Evolutionary conservation across 2,888 invertebrate genomes (phyloP).

Genomic region (Limnephilus auricula): DNA sequence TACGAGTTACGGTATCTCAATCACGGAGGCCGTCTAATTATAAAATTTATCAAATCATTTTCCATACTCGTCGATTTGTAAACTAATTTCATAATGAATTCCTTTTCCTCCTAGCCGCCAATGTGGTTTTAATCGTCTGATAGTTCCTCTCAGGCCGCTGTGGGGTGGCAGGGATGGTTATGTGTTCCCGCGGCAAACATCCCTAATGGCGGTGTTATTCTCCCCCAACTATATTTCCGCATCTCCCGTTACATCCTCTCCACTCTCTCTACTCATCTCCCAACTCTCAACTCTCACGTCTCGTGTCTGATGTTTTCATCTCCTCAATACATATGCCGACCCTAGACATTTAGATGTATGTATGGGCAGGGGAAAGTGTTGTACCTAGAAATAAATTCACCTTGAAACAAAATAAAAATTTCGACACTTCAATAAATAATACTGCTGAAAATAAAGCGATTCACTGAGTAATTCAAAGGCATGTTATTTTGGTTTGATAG

Average conservation of each 20-base stretch:
- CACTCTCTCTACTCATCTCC: too few species aligned
- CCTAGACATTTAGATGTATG: background rate
- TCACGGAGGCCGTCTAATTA: too few species aligned
- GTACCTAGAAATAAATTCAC: too few species aligned
- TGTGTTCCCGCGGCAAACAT: constrained; percentile 60
- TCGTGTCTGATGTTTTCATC: constrained; percentile 38
- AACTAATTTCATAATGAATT: background rate
- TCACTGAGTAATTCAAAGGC: too few species aligned
- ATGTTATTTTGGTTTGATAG: too few species aligned
- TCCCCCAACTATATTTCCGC: constrained; percentile 31
- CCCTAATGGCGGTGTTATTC: constrained; percentile 59
- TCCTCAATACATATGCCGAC: background rate
- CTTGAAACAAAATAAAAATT: too few species aligned
- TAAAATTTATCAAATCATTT: background rate
- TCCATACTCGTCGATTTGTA: background rate
- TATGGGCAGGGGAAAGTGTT: too few species aligned
- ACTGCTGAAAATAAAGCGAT: too few species aligned
- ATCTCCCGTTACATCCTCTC: constrained; percentile 30
- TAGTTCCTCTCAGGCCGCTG: background rate
- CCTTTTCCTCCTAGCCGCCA: background rate
- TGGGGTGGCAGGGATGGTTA: background rate
- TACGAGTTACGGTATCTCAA: too few species aligned
- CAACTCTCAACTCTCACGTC: background rate
- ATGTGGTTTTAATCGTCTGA: background rate
- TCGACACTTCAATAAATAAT: too few species aligned